These are phyloP conservation scores for Motacilla tschutschensis DNA, from an alignment of 2,113 vertebrate genomes.

Conservation along the genomic window DNA sequence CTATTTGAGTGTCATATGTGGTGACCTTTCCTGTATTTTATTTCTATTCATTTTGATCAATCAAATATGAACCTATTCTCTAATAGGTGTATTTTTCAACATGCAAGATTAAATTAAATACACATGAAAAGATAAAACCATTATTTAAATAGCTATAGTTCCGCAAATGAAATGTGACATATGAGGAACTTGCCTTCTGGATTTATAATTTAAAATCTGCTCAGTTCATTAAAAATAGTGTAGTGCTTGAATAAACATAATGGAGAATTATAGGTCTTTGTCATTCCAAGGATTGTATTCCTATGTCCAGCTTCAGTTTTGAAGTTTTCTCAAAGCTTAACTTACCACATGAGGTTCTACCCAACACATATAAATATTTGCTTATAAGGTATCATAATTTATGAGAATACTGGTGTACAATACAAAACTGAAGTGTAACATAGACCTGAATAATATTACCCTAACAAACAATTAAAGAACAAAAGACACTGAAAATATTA, in stretches of 20 bases:
- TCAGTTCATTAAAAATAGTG: neutral
- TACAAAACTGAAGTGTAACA: neutral
- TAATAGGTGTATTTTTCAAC: neutral
- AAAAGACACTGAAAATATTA: neutral
- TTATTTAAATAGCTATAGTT: neutral
- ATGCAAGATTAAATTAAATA: neutral
- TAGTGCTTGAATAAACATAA: neutral
- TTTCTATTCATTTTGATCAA: neutral
- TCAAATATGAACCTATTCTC: neutral
- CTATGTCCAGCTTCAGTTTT: neutral
- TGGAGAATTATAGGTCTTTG: neutral
- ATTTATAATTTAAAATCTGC: neutral
- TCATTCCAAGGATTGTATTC: neutral
- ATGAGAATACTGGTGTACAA: neutral
- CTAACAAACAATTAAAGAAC: neutral
- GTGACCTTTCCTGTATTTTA: neutral
- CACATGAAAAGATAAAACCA: neutral
- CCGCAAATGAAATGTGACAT: neutral
- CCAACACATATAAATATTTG: neutral
- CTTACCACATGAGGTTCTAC: neutral
- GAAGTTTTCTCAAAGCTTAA: neutral
- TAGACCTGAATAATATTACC: neutral
- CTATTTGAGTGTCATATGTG: rapidly evolving
- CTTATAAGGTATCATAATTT: neutral
- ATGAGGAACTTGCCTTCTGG: neutral